Evolutionary conservation across 2,888 invertebrate genomes (phyloP).

Genomic region (Augiades crinisus): DNA sequence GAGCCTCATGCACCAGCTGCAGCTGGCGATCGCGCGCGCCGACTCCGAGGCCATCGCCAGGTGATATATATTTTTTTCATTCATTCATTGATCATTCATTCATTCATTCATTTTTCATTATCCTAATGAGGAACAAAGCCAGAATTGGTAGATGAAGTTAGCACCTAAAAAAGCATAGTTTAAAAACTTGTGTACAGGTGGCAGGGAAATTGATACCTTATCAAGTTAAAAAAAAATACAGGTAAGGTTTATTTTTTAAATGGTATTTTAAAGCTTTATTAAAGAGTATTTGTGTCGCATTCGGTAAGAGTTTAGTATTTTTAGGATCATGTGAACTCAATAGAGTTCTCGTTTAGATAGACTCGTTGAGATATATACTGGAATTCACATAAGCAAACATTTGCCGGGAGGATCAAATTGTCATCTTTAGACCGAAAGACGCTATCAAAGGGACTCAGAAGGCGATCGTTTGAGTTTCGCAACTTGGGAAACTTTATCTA

Average conservation of each 20-base stretch:
- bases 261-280: too few species aligned
- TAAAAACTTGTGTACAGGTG: too few species aligned
- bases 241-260: too few species aligned
- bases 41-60: conserved; percentile 97
- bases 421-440: conserved; percentile 13
- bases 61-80: too few species aligned
- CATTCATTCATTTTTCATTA: too few species aligned
- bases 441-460: conserved; percentile 16
- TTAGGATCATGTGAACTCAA: neutral
- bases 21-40: conserved; percentile 93
- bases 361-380: neutral
- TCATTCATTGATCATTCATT: too few species aligned
- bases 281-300: too few species aligned
- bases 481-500: conserved; percentile 9
- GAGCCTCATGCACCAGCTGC: conserved; percentile 94
- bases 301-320: neutral
- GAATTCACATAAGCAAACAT: neutral
- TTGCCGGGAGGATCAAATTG: conserved; percentile 10
- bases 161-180: too few species aligned
- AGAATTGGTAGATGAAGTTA: too few species aligned
- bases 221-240: too few species aligned
- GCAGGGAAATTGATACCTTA: too few species aligned
- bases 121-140: too few species aligned
- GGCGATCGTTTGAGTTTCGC: conserved; percentile 17
- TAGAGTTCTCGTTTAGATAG: neutral